Conservation (phyloP, 2,113 vertebrate species). For the Platysteira castanea region DNA sequence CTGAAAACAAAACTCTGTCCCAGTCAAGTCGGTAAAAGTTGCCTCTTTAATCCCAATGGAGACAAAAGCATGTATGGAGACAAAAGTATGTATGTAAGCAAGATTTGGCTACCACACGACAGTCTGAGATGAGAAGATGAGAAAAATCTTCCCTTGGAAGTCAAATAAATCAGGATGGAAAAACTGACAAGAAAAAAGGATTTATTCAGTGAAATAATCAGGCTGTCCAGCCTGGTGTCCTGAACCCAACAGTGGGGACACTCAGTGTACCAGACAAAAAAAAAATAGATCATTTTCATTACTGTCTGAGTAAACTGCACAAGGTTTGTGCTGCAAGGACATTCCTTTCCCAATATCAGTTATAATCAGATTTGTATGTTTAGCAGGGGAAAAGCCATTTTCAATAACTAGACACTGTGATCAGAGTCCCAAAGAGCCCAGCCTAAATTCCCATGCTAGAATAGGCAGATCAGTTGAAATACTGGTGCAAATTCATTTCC, state of each 20-base stretch:
- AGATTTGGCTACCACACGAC: background rate
- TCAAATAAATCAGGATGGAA: background rate
- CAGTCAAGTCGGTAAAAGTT: background rate
- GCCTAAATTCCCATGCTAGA: background rate
- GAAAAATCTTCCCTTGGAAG: background rate
- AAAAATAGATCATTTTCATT: background rate
- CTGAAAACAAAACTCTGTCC: background rate
- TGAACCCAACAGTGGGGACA: background rate
- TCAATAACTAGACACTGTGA: background rate
- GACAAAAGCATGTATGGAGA: background rate
- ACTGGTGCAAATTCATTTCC: background rate
- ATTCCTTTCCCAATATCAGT: background rate
- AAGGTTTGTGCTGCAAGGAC: background rate
- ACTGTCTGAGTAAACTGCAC: background rate
- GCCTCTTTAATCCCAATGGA: background rate
- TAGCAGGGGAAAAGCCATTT: background rate
- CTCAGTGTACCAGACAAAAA: background rate
- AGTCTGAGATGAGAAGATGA: background rate
- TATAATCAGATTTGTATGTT: background rate
- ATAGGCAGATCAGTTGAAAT: background rate
- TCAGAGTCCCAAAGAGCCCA: background rate
- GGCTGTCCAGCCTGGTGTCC: background rate
- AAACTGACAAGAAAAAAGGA: background rate
- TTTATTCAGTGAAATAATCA: background rate
- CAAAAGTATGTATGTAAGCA: background rate